These are phyloP conservation scores for Trididemnum miniatum DNA, from an alignment of 23 tunicate species.

Conservation along the genomic window DNA sequence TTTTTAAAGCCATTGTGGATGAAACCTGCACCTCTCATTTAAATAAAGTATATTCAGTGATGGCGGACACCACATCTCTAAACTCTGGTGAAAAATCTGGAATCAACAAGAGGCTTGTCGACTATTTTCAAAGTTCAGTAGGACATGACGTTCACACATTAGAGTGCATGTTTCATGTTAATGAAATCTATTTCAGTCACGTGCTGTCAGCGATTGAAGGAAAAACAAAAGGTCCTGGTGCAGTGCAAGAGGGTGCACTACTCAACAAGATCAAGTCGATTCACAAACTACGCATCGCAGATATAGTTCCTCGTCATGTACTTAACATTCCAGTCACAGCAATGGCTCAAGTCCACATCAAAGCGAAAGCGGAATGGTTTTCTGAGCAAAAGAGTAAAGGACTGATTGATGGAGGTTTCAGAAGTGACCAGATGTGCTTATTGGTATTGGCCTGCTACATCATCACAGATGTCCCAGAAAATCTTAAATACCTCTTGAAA, in stretches of 20 bases:
- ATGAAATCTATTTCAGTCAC: too few relatives aligned
- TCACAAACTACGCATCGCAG: too few relatives aligned
- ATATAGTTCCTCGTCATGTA: too few relatives aligned
- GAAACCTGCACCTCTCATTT: not conserved
- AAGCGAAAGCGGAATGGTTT: too few relatives aligned
- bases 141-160: constrained; percentile 3
- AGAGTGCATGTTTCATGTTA: constrained; percentile 8
- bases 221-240: constrained; percentile 2
- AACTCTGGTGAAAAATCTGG: not conserved
- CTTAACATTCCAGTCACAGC: too few relatives aligned
- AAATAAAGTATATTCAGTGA: not conserved
- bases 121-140: not conserved
- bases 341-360: too few relatives aligned
- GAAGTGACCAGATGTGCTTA: too few relatives aligned
- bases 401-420: too few relatives aligned
- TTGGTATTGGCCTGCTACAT: too few relatives aligned
- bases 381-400: too few relatives aligned
- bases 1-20: not conserved
- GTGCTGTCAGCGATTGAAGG: constrained; percentile 9
- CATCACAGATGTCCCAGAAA: too few relatives aligned
- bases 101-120: not conserved
- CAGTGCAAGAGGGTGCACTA: constrained; percentile 5
- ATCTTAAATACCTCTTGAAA: too few relatives aligned
- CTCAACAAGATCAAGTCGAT: constrained; percentile 14
- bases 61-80: constrained; percentile 28